Conservation (phyloP, 1,140 invertebrate genomes). For the Heliconius eleuchia region DNA sequence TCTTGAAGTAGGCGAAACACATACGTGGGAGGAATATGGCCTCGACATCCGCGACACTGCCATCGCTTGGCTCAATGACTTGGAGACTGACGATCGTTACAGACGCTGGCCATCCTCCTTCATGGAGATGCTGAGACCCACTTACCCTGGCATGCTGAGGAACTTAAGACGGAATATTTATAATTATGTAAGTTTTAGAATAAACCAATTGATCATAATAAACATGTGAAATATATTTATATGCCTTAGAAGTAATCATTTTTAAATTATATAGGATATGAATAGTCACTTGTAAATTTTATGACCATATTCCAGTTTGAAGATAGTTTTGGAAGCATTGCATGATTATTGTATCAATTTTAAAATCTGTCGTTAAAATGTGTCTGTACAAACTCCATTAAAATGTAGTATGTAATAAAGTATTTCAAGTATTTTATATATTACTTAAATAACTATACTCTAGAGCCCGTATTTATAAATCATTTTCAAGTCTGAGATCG, state of each 20-base stretch:
- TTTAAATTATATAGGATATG: too few species aligned
- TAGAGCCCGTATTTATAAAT: too few species aligned
- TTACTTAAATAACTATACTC: too few species aligned
- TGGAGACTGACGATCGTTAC: slow-evolving; percentile 95
- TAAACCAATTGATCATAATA: too few species aligned
- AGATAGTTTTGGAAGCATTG: too few species aligned
- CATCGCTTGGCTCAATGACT: slow-evolving; percentile 96
- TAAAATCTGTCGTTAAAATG: neutral
- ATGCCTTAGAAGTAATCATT: too few species aligned
- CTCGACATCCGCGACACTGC: slow-evolving; percentile 96
- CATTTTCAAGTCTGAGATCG: too few species aligned
- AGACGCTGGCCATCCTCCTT: slow-evolving; percentile 93
- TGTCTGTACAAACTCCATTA: neutral
- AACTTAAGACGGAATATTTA: slow-evolving; percentile 96
- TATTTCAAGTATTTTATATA: too few species aligned
- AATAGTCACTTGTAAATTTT: too few species aligned
- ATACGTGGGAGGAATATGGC: slow-evolving; percentile 89
- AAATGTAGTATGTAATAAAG: too few species aligned
- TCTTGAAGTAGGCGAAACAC: slow-evolving; percentile 86
- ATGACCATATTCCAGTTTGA: too few species aligned
- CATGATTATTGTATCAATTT: neutral
- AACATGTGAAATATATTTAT: too few species aligned
- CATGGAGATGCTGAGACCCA: slow-evolving; percentile 95
- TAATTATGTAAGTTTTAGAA: slow-evolving; percentile 64
- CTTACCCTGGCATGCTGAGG: slow-evolving; percentile 98